Conservation (phyloP, 2,797 vertebrate genomes). For the Tinamus major region DNA sequence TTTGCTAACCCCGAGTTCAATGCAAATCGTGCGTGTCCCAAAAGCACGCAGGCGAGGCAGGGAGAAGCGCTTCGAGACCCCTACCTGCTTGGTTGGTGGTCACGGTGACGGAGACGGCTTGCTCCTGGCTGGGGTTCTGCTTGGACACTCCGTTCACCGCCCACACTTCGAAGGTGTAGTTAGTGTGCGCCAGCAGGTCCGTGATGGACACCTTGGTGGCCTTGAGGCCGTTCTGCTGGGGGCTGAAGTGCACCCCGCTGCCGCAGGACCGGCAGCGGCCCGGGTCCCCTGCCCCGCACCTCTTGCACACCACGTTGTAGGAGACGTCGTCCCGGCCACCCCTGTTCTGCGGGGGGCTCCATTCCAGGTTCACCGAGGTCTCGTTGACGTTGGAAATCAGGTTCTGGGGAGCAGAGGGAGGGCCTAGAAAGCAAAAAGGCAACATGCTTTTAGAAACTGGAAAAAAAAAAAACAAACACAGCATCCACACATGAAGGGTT, state of each 20-base stretch:
- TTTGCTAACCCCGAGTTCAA: neutral
- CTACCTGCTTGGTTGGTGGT: constrained; percentile 98
- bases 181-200: constrained; percentile 95
- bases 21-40: neutral
- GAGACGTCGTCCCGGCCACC: constrained; percentile 94
- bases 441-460: neutral
- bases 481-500: neutral
- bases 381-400: constrained; percentile 98
- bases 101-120: constrained; percentile 94
- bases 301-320: constrained; percentile 94
- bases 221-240: constrained; percentile 90
- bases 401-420: constrained; percentile 92
- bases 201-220: constrained; percentile 93
- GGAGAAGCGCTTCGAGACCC: neutral
- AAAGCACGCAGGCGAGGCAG: neutral
- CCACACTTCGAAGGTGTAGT: constrained; percentile 98
- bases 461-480: neutral
- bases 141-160: constrained; percentile 95
- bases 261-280: constrained; percentile 91
- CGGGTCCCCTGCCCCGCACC: constrained; percentile 85
- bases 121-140: constrained; percentile 91
- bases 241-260: constrained; percentile 92
- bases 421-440: constrained; percentile 79
- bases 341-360: constrained; percentile 89
- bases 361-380: constrained; percentile 96